Evolutionary conservation across 2,888 invertebrate species (phyloP).

Genomic region (Villa cingulata): DNA sequence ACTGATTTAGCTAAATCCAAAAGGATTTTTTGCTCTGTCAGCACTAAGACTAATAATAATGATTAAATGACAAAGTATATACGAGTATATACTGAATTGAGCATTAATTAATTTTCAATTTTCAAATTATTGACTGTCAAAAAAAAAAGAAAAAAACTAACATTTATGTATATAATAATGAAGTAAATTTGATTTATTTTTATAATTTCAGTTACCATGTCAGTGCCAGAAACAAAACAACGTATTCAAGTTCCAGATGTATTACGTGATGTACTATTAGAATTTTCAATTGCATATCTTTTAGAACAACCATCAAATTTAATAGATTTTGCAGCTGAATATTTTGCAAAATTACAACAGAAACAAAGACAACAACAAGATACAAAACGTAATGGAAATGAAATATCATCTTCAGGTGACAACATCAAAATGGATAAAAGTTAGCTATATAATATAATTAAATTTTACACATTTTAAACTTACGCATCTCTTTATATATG

Average conservation of each 20-base stretch:
- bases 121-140: no score
- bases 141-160: no score
- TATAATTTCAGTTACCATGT: constrained; percentile 10
- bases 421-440: constrained; percentile 78
- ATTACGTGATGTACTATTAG: constrained; percentile 84
- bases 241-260: constrained; percentile 84
- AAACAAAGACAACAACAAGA: constrained; percentile 45
- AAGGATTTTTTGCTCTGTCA: no score
- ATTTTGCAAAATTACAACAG: constrained; percentile 73
- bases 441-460: constrained; percentile 29
- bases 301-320: constrained; percentile 88
- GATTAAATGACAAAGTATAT: no score
- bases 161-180: no score
- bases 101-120: no score
- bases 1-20: no score
- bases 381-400: constrained; percentile 32
- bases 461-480: no score
- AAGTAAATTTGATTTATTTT: no score
- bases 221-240: constrained; percentile 28
- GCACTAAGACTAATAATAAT: no score
- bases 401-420: constrained; percentile 56
- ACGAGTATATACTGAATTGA: no score
- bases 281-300: constrained; percentile 91
- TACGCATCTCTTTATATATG: no score
- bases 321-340: constrained; percentile 84